Evolutionary conservation across 1,140 invertebrate genomes (phyloP), one percentile per base, ranked within the genome.

Genomic region (Samia ricini): DNA sequence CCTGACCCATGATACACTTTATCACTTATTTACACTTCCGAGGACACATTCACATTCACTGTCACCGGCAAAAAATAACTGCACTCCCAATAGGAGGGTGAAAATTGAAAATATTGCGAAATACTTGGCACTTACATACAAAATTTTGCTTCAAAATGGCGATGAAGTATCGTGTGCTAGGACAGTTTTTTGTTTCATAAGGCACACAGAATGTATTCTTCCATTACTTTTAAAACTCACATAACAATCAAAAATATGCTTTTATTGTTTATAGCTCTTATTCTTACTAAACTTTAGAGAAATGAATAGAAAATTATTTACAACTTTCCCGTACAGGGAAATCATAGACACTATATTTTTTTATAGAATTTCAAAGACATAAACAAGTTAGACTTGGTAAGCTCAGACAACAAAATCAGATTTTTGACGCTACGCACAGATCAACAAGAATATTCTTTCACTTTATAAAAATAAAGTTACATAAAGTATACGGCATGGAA

Each of bases 121-220:
- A 90, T 90, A 91, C 85, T 88, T 91, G 88, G 86, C 88, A 90
- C 88, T 90, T 89, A 91, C 88, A 88, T 86, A 89, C 78, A 87
- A 89, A 88, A 90, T 90, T 91, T 91, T 84, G 89, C 88, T 87
- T 91, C 89, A 91, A 91, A 90, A 91, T 91, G 89, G 89, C 89
- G 89, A 89, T 91, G 79, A 80, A 76, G 78, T 88, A 89, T 86
- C 89, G 85, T 88, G 89, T 84, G 88, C 80, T 88, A 89, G 83
- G 88, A 89, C 86, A 87, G 88, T 85, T 90, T 89, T 90, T 90
- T 88, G 87, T 89, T 91, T 90, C 83, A 83, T 82, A 84, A 77
- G 83, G 79, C 81, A 86, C 85, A 76, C 76, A 68, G 66, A 77
- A 75, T 78, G 79, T 67, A 73, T 76, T 82, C 81, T 84, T 69